Conservation (phyloP, 2,113 vertebrate genomes). For the Catharus bicknelli region DNA sequence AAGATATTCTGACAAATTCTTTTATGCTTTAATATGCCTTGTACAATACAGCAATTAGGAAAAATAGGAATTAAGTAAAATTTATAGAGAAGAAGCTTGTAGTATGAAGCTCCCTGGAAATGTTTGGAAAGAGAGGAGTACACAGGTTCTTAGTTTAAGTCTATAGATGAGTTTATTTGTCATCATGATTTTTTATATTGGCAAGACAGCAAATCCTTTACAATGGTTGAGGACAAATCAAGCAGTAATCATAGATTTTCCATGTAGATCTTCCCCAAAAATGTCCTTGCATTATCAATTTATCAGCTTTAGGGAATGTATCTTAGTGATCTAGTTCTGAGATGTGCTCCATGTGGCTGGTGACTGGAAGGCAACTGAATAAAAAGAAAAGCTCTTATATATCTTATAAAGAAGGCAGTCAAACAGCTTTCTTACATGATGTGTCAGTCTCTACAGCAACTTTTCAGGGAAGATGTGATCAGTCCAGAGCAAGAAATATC, state of each 20-base stretch:
- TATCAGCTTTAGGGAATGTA: neutral
- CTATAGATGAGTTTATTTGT: neutral
- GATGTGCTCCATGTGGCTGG: neutral
- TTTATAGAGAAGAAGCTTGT: neutral
- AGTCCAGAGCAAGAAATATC: neutral
- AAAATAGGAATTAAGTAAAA: neutral
- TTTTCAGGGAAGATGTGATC: neutral
- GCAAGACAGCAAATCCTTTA: neutral
- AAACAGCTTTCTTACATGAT: neutral
- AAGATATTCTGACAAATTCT: neutral
- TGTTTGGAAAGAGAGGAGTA: neutral
- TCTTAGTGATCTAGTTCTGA: neutral
- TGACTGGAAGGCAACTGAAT: neutral
- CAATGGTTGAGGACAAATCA: accelerated
- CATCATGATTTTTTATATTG: neutral
- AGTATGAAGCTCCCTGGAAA: neutral
- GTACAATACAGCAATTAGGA: neutral
- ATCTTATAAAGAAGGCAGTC: neutral
- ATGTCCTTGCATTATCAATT: neutral
- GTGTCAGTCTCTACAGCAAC: neutral
- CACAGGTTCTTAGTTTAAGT: neutral
- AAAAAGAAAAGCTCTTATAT: neutral
- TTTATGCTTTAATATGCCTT: neutral
- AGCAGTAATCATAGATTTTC: neutral
- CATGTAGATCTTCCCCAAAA: neutral